Base-by-base conservation (phyloP, 2,113 vertebrate genomes). In the Protobothrops mucrosquamatus region DNA sequence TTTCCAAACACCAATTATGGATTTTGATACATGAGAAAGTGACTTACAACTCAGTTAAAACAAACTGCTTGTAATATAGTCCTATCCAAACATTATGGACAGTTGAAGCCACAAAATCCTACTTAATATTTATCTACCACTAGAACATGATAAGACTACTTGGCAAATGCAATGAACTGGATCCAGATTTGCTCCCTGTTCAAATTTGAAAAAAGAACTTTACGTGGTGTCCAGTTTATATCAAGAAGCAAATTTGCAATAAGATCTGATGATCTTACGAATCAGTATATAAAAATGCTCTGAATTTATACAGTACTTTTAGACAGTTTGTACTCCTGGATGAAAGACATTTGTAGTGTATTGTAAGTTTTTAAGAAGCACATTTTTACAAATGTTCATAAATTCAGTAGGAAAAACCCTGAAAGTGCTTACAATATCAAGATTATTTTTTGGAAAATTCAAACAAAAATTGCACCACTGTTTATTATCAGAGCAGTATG, bases 341-440 rank as follows among this genome's bases (percentile, higher is more conserved):
- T 92, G 22, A 57, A 88, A 94, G 51, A 90, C 87, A 29, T 57
- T 92, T 9, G 46, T 22, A 1, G 2, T 93, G 88, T 55, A 92
- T 89, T 92, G 91, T 92, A 91, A 91, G 81, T 43, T 18, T 93
- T 94, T 74, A 48, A 94, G 54, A 93, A 94, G 88, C 59, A 94
- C 90, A 2, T 34, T 55, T 86, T 95, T 91, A 93, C 74, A 93
- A 95, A 85, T 93, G 95, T 92, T 91, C 91, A 91, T 52, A 55
- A 89, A 95, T 94, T 92, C 92, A 87, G 57, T 93, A 81, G 94
- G 23, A 46, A 93, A 93, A 59, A 95, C 94, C 91, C 89, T 89
- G 87, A 95, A 97, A 97, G 96, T 97, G 96, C 96, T 96, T 93
- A 87, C 95, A 94, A 94, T 90, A 92, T 0, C 92, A 64, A 74